Base-by-base conservation (phyloP, 2,888 invertebrate genomes). In the Eumacrocentrus americanus region DNA sequence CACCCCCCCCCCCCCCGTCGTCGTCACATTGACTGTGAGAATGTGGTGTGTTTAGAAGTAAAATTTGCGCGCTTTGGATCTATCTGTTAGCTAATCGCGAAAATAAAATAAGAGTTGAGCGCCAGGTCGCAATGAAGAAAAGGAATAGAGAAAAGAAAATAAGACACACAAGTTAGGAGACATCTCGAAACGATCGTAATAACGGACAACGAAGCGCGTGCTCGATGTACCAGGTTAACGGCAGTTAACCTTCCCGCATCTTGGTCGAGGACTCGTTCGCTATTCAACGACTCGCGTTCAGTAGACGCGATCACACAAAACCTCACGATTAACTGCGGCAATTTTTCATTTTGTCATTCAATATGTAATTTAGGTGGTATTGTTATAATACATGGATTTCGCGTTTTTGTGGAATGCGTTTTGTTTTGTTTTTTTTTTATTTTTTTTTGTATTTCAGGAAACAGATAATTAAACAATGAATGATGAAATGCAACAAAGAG, bases 171-270 rank as follows among this genome's bases (percentile, higher is more conserved):
- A 18, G 1, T 11, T 12, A n/a, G 12, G 23, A 46, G 11, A 25
- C 23, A 12, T 46, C 25, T 23, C 23, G 12, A 46, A 25, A 25
- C 65, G 68, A 73, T 71, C 63, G 70, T 59, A 38, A 70, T 63
- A 68, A 68, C 71, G 68, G 67, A 70, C 71, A 71, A 70, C 67
- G 66, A 46, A 54, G 54, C 69, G 58, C 68, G 67, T 66, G 67
- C 62, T 62, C 65, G 63, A 60, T 69, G 65, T 62, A 42, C 37
- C 69, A 73, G 76, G 73, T 75, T 76, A 78, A 74, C 68, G 68
- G 67, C 66, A 71, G 72, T 78, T 78, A 72, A 77, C 77, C 75
- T 69, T 66, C 66, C 62, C 63, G 64, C 64, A 67, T 67, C 65
- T 65, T 50, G 25, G 42, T 47, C 61, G 53, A 59, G 62, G 37